Base-by-base conservation (phyloP, 2,797 vertebrate species). In the Hydrophis major region DNA sequence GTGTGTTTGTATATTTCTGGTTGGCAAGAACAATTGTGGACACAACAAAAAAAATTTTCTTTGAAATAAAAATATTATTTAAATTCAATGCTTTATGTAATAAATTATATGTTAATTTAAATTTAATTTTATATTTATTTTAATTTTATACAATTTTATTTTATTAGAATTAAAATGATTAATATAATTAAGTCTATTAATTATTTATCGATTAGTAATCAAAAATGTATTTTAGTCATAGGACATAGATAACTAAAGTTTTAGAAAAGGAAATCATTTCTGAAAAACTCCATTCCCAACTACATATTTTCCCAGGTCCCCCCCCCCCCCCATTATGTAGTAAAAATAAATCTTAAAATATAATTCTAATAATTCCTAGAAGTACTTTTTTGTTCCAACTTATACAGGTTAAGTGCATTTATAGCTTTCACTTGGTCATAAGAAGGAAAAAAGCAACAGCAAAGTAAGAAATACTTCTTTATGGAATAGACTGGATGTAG, bases 1-100 rank as follows among this genome's bases (percentile, higher is more conserved):
- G 97, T 97, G 96, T 92, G 89, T 78, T 66, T 88, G 47, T 57
- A 88, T 59, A 50, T 2, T 42, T 87, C 91, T 90, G 83, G 6
- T 22, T 92, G 47, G 4, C 25, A 74, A 22, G 8, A 56, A n/a
- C 12, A 57, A 63, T 22, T 91, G 28, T 53, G 57, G 27, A 61
- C 42, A 53, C 8, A 60, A 60, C 22, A 56, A 25, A n/a, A n/a
- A n/a, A n/a, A n/a, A n/a, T n/a, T n/a, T n/a, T n/a, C n/a, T n/a
- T n/a, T n/a, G 28, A 91, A 47, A 47, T 69, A 42, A 78, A 78
- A 42, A 78, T 78, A 47, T 83, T 83, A 10, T 83, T 47, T 83
- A 83, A 83, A 47, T 83, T 2, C 20, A 78, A 42, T 78, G 10
- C 37, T 83, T 83, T 83, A 25, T 83, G 22, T 25, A 47, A 25